Conservation (phyloP, 2,888 invertebrate genomes). For the Camptogramma bilineatum region DNA sequence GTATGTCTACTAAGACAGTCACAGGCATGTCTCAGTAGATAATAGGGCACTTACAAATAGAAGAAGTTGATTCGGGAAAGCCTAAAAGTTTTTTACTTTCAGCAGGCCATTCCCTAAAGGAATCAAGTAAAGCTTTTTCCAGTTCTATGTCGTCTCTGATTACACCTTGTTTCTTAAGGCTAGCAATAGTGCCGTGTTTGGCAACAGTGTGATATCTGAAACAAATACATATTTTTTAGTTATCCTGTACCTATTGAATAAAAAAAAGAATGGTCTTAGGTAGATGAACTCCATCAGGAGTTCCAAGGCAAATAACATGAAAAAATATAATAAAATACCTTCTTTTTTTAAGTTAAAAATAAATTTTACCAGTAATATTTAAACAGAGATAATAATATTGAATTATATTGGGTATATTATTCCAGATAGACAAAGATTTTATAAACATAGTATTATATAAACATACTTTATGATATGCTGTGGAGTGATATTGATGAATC, state of each 20-base stretch:
- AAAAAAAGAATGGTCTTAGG: no score
- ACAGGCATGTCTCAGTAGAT: not conserved
- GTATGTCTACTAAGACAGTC: not conserved
- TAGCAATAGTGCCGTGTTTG: constrained; percentile 63
- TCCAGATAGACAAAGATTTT: no score
- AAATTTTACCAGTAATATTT: no score
- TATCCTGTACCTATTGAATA: no score
- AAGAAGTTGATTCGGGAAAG: constrained; percentile 61
- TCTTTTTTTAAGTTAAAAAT: no score
- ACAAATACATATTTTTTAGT: constrained; percentile 23
- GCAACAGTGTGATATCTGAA: constrained; percentile 77
- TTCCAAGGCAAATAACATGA: no score
- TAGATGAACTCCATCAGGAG: no score
- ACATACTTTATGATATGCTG: constrained; percentile 73
- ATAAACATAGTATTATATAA: not conserved
- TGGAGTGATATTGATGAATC: constrained; percentile 76
- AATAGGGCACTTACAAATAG: constrained; percentile 65
- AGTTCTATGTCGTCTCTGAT: constrained; percentile 59
- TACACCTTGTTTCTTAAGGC: constrained; percentile 67
- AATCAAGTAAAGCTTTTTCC: constrained; percentile 62
- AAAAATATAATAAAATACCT: no score
- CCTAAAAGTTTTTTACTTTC: constrained; percentile 51
- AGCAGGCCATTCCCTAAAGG: constrained; percentile 69
- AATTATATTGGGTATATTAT: no score
- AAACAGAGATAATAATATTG: no score